Base-by-base conservation (phyloP, 1,140 invertebrate genomes). In the Papilio glaucus region DNA sequence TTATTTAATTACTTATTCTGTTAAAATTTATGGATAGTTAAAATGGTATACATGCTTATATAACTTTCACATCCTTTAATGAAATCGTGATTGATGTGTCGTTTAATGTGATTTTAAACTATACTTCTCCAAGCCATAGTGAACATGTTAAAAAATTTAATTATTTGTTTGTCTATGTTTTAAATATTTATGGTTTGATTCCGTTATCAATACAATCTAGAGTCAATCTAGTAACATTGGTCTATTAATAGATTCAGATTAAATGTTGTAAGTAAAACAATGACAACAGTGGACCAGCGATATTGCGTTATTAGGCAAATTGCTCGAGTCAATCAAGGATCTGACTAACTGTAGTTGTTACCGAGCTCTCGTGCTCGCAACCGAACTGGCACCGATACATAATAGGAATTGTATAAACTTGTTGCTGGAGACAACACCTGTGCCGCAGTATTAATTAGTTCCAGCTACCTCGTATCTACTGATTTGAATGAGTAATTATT, bases 351-450 rank as follows among this genome's bases (percentile, higher is more conserved):
- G 67, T 45, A 10, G 39, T 65, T 42, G 29, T 49, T 49, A 24
- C 21, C 21, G 49, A 24, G 41, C 67, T 15, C 45, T 15, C 45
- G 12, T 15, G 33, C 21, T 24, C 13, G n/a, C 67, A 69, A 69
- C 8, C 41, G 12, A 33, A 53, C 24, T 53, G 67, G 67, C 67
- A 69, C 67, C 26, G 67, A 69, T 69, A 69, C 67, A 69, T 49
- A 69, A 69, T 53, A 69, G 67, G 67, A 69, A 53, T 53, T 69
- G 37, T 69, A 67, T 12, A 69, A 69, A 69, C 67, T 69, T 69
- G 67, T 69, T 53, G 29, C 62, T 6, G 13, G 42, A 29, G 26
- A 37, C 42, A 69, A 69, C 67, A 69, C 67, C 67, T 69, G 67
- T 69, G 67, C 45, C 42, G 26, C 21, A 15, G 42, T 53, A 69